Evolutionary conservation across 1,140 invertebrate genomes (phyloP).

Genomic region (Spodoptera frugiperda): DNA sequence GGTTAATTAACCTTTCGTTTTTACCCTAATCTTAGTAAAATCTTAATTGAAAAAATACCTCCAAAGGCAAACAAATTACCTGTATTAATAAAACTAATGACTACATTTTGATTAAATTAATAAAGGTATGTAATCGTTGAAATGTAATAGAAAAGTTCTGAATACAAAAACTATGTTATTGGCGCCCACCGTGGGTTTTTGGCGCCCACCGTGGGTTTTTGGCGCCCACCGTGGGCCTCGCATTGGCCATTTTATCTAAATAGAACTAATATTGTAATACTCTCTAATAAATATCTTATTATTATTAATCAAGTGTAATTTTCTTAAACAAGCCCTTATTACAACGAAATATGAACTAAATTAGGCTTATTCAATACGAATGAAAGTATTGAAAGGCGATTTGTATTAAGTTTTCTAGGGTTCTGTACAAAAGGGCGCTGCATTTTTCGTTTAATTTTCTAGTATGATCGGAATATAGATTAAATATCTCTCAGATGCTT

Average conservation of each 20-base stretch:
- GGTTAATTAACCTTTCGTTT: too few relatives aligned
- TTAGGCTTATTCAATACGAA: slow-evolving; percentile 1
- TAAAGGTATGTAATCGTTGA: too few relatives aligned
- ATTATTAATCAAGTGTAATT: slow-evolving; percentile 28
- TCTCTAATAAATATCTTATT: slow-evolving; percentile 1
- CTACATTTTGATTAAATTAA: too few relatives aligned
- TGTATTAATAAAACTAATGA: background rate
- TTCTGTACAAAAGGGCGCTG: too few relatives aligned
- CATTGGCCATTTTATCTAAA: background rate
- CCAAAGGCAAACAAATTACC: background rate
- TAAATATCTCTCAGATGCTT: too few relatives aligned
- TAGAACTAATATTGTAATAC: slow-evolving; percentile 27
- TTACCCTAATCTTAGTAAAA: too few relatives aligned
- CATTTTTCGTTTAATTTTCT: too few relatives aligned
- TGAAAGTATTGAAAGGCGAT: too few relatives aligned
- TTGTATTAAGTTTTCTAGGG: background rate
- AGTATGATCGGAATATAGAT: too few relatives aligned
- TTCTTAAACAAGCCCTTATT: background rate
- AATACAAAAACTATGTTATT: background rate
- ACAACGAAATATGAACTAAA: background rate
- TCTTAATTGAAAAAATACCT: too few relatives aligned
- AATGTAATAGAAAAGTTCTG: too few relatives aligned
- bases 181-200: background rate
- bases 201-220: background rate
- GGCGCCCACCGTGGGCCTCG: background rate